Base-by-base conservation (phyloP, 2,888 invertebrate species). In the Eulithis prunata region DNA sequence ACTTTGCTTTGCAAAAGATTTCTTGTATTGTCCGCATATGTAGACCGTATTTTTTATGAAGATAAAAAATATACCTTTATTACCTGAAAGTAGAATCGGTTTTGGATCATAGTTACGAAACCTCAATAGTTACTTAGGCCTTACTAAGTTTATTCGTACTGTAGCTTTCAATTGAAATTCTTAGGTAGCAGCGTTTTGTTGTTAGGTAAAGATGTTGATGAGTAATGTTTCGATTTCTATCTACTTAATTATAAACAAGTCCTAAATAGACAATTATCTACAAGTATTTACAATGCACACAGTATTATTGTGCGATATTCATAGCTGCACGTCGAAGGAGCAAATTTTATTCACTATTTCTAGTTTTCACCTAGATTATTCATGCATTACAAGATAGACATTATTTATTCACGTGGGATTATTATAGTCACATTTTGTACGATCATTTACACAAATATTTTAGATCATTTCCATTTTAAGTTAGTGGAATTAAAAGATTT, bases 381-480 rank as follows among this genome's bases (percentile, higher is more conserved):
- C 76, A 79, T 83, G 78, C 77, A 80, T 79, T 78, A 83, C 82
- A 85, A 79, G 84, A 82, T 82, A 85, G 82, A 82, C 83, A 73
- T 46, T 12, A 46, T 82, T 32, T 32, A 79, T 79, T 78, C 80
- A 75, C 77, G 70, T 78, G 73, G 82, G 78, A 82, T 88, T 92
- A 82, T 88, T 91, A 91, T 91, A 91, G 90, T 91, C 91, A 87
- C 84, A 79, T 84, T 91, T 92, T 91, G 91, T 91, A 92, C 92
- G 86, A 84, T 88, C 80, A 87, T 84, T 89, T 60, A 52, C 47
- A 81, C 78, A 66, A 57, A 63, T 78, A 74, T 80, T 72, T 69
- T 65, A 62, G 64, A 67, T 64, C 60, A 55, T 64, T 21, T 46
- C 61, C 36, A 41, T 49, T 51, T 54, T 47, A 13, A 55, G 54